Evolutionary conservation across 2,797 vertebrate genomes (phyloP).

Genomic region (Heliangelus exortis): DNA sequence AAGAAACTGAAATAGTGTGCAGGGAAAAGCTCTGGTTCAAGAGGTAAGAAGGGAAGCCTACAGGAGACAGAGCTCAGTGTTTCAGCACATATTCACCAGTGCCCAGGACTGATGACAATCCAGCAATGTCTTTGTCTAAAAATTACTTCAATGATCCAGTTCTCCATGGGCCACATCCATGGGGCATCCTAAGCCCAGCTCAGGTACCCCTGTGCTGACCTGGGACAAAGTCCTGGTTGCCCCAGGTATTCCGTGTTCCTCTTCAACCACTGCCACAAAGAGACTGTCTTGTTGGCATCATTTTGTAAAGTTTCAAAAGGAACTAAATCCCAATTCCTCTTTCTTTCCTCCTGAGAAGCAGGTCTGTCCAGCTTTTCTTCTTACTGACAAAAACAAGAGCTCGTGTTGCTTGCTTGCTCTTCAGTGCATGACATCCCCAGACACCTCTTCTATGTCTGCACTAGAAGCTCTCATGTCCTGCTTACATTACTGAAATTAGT

Average conservation of each 20-base stretch:
- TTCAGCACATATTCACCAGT: background rate
- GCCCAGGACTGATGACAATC: background rate
- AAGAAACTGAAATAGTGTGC: background rate
- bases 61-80: background rate
- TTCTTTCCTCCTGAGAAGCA: background rate
- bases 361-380: background rate
- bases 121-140: background rate
- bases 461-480: background rate
- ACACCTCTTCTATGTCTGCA: background rate
- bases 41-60: background rate
- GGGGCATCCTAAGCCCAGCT: rapidly evolving
- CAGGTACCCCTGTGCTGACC: background rate
- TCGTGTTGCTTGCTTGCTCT: background rate
- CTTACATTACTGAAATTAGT: background rate
- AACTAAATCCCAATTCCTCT: background rate
- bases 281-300: background rate
- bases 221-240: background rate
- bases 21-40: background rate
- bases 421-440: background rate
- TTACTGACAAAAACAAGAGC: background rate
- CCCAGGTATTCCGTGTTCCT: background rate
- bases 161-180: background rate
- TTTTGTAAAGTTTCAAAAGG: background rate
- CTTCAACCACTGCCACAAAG: background rate
- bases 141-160: background rate